Evolutionary conservation across 2,797 vertebrate species (phyloP), one percentile per base, ranked within the genome.

Genomic region (Hipposideros larvatus): DNA sequence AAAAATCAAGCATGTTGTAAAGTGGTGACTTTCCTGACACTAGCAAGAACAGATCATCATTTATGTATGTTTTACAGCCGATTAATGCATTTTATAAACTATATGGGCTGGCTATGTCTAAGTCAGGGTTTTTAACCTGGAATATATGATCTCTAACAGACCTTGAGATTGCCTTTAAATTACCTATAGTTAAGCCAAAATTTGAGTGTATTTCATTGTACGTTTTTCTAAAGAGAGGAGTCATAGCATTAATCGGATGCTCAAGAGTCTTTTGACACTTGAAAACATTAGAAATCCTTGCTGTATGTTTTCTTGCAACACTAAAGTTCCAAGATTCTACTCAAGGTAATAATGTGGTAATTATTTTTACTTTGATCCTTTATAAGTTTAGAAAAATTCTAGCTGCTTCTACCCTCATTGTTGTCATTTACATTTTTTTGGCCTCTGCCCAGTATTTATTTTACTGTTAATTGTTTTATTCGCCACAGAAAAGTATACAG

Each of bases 401-500:
- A 73, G 18, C 34, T 34, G 89, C 9, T 91, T 88, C 63, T 48
- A 78, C 3, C 28, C 61, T 73, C 24, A 63, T 10, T 75, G 5
- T 66, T 92, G 19, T 74, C 24, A 59, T 89, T 83, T 83, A 65
- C 94, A 19, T 26, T 80, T 71, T 66, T 86, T 71, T 66, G 11
- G 28, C 4, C 13, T 95, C 19, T 94, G 26, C 7, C 19, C 51
- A 95, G 31, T 41, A 71, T 87, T 91, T 79, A 83, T 91, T 96
- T 87, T 84, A 37, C 2, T 74, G 26, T 68, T 90, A 66, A 94
- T 91, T 73, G 28, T 6, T 63, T 90, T 83, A 71, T 48, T 86
- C 71, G 15, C 8, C 8, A 74, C 43, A 79, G 31, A 79, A 83
- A 74, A 86, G 7, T 59, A n/a, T 37, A 70, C 75, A 8, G 0